phyloP scores from a whole-genome alignment of 2,797 vertebrate genomes.

The Acanthornis magna region DNA sequence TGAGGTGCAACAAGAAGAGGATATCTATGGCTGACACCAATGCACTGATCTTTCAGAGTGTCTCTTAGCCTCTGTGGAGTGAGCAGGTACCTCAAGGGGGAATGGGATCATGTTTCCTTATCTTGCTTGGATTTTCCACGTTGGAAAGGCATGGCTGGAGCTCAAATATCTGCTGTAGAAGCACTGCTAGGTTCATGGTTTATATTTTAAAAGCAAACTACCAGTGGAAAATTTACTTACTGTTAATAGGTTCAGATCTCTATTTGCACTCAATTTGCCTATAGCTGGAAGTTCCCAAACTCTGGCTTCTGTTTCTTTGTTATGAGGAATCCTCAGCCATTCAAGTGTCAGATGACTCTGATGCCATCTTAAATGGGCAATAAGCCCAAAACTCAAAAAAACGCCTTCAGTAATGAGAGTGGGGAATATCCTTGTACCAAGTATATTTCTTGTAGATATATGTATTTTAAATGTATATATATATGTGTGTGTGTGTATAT shows the following conservation, averaged over 20 bases:
- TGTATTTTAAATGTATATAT: too few relatives aligned
- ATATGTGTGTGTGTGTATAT: too few relatives aligned
- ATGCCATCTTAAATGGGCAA: not conserved
- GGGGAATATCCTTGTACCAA: not conserved
- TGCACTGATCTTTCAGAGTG: not conserved
- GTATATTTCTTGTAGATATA: not conserved
- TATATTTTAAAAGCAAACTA: not conserved
- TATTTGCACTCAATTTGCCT: not conserved
- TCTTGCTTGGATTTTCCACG: not conserved
- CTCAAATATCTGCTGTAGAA: not conserved
- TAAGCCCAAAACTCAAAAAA: not conserved
- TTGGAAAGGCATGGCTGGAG: not conserved
- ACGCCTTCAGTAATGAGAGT: not conserved
- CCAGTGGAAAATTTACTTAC: not conserved
- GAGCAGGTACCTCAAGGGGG: slow-evolving; percentile 11
- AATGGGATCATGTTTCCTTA: not conserved
- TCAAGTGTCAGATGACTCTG: not conserved
- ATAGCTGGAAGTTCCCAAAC: not conserved
- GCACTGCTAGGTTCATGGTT: not conserved
- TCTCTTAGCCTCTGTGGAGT: not conserved
- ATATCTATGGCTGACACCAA: not conserved
- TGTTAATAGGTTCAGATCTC: not conserved
- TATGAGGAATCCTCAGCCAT: not conserved
- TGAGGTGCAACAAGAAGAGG: not conserved
- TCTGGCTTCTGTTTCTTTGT: not conserved